These are phyloP conservation scores for Pardalotus punctatus DNA, from an alignment of 2,113 vertebrate genomes.

Conservation along the genomic window DNA sequence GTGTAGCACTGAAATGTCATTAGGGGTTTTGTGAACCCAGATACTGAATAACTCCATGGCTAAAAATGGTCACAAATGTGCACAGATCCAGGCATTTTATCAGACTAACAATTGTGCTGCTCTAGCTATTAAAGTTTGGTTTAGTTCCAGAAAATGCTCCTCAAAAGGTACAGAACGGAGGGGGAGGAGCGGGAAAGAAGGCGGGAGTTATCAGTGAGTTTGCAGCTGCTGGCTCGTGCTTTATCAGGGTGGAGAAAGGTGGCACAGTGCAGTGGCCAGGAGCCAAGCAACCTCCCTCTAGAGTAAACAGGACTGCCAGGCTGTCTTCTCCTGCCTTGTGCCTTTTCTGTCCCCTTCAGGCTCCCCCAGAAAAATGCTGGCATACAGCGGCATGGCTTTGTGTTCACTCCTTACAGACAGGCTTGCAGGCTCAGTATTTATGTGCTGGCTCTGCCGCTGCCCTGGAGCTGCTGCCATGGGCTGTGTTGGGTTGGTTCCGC, in stretches of 20 bases:
- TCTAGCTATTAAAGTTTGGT: background rate
- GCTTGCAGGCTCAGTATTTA: background rate
- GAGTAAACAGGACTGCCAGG: background rate
- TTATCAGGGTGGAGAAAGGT: background rate
- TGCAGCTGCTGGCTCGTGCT: background rate
- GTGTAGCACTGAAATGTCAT: background rate
- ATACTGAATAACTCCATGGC: background rate
- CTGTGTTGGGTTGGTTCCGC: background rate
- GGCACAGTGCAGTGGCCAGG: background rate
- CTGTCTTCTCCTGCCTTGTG: background rate
- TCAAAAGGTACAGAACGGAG: background rate
- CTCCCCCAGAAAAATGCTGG: background rate
- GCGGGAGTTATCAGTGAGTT: background rate
- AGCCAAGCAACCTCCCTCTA: background rate
- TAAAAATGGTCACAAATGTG: background rate
- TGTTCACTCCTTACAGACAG: rapidly evolving
- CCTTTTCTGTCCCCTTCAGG: background rate
- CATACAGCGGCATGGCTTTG: rapidly evolving
- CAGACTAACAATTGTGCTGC: background rate
- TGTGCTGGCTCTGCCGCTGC: background rate
- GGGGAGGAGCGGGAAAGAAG: background rate
- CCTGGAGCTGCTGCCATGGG: background rate
- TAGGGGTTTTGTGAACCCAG: background rate
- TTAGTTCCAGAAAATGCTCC: background rate
- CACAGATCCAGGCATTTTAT: background rate